These are phyloP conservation scores for Nomada goodeniana DNA, from an alignment of 2,888 invertebrate species.

Conservation along the genomic window DNA sequence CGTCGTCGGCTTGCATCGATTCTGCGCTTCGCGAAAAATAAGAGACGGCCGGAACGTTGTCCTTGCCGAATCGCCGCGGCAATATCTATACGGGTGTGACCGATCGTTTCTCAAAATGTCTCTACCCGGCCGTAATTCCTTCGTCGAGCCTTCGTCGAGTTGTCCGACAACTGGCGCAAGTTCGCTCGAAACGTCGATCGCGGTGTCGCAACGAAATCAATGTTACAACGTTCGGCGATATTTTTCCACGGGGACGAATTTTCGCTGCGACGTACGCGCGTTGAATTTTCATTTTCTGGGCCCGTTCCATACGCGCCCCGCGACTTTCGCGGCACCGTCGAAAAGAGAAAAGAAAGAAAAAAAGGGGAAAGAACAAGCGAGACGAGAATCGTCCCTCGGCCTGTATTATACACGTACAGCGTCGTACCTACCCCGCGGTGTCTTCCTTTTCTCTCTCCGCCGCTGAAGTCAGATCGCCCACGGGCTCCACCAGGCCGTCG, in stretches of 20 bases:
- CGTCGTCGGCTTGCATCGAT: constrained; percentile 25
- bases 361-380: constrained; percentile 30
- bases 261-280: constrained; percentile 26
- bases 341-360: constrained; percentile 43
- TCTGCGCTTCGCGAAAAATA: not conserved
- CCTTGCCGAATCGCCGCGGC: too few species aligned
- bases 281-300: constrained; percentile 62
- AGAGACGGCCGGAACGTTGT: not conserved
- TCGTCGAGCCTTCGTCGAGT: too few species aligned
- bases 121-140: too few species aligned
- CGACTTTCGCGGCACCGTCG: constrained; percentile 43
- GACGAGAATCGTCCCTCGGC: constrained; percentile 28
- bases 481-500: constrained; percentile 80
- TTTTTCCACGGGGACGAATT: not conserved
- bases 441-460: constrained; percentile 68
- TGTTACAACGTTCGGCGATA: constrained; percentile 5
- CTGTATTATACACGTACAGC: constrained; percentile 30
- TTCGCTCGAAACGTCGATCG: too few species aligned
- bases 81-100: too few species aligned
- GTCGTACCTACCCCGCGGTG: constrained; percentile 68
- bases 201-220: too few species aligned
- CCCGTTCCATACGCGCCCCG: constrained; percentile 22
- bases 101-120: too few species aligned
- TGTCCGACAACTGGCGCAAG: too few species aligned
- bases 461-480: constrained; percentile 79